Evolutionary conservation across 2,113 vertebrate species (phyloP).

Genomic region (Mormyrus lacerda): DNA sequence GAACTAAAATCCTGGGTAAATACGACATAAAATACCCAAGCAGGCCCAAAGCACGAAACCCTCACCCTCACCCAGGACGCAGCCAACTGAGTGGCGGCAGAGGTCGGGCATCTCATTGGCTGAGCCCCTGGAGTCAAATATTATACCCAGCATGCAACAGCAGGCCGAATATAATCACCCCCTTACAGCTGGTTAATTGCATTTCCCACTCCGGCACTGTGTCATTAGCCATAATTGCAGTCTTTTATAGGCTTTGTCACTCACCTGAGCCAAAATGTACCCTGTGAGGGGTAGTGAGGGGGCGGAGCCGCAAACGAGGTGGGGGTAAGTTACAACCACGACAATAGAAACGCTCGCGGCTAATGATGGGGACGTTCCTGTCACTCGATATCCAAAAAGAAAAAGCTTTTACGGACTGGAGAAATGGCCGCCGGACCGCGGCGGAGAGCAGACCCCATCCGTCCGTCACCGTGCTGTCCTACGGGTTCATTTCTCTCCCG

Average conservation of each 20-base stretch:
- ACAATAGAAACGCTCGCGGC: background rate
- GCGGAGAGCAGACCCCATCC: background rate
- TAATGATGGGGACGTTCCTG: background rate
- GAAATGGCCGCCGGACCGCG: background rate
- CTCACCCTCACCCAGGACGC: background rate
- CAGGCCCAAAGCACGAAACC: background rate
- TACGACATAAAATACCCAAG: background rate
- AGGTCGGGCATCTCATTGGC: conserved; percentile 14
- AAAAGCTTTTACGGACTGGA: background rate
- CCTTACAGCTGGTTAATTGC: conserved; percentile 38
- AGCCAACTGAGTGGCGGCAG: background rate
- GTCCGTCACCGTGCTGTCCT: background rate
- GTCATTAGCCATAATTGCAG: conserved; percentile 42
- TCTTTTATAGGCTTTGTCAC: conserved; percentile 39
- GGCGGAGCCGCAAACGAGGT: background rate
- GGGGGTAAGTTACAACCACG: background rate
- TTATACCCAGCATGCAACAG: conserved; percentile 31
- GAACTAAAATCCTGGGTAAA: background rate
- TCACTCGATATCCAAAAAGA: conserved; percentile 7
- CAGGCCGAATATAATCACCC: conserved; percentile 38
- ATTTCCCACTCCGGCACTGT: conserved; percentile 35
- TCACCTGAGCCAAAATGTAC: conserved; percentile 32
- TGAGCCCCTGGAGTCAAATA: conserved; percentile 27
- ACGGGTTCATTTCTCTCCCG: background rate
- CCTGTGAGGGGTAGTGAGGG: conserved; percentile 17